These are phyloP conservation scores for Drosophila navojoa DNA, from an alignment of 1,140 invertebrate genomes.

Conservation along the genomic window DNA sequence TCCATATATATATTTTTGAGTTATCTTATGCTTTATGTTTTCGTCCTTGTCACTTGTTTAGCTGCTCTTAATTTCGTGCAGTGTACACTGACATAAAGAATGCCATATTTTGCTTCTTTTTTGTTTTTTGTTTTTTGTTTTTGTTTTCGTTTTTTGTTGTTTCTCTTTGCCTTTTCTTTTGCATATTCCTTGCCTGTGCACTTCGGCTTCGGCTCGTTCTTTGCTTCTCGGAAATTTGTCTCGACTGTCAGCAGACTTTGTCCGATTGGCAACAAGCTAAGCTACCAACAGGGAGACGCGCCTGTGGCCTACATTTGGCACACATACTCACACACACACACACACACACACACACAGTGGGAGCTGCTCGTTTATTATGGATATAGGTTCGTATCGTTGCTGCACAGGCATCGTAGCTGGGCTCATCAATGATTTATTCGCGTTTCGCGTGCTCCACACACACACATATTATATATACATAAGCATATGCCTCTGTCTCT, in stretches of 20 bases:
- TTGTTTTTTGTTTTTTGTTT: not conserved
- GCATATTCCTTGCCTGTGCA: slow-evolving; percentile 1
- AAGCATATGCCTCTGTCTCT: not conserved
- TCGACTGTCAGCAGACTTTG: slow-evolving; percentile 65
- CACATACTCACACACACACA: slow-evolving; percentile 14
- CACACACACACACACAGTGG: not conserved
- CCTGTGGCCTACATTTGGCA: slow-evolving; percentile 53
- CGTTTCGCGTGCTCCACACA: slow-evolving; percentile 69
- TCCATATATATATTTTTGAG: too few relatives aligned
- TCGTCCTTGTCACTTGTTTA: not conserved
- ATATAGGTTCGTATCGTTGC: slow-evolving; percentile 25
- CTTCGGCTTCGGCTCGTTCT: slow-evolving; percentile 28
- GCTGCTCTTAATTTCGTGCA: not conserved
- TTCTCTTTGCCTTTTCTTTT: not conserved
- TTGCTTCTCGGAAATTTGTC: slow-evolving; percentile 71
- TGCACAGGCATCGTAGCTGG: slow-evolving; percentile 21
- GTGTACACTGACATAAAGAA: slow-evolving; percentile 2
- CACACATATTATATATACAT: slow-evolving; percentile 35
- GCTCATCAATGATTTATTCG: slow-evolving; percentile 80
- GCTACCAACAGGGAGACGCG: slow-evolving; percentile 28
- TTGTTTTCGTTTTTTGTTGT: not conserved
- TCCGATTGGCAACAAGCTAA: slow-evolving; percentile 30
- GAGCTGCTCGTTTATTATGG: slow-evolving; percentile 31
- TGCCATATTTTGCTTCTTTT: slow-evolving; percentile 1
- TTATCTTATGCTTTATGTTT: not conserved